These are phyloP conservation scores for Cantharis nigra DNA, from an alignment of 2,888 invertebrate genomes.

Conservation along the genomic window DNA sequence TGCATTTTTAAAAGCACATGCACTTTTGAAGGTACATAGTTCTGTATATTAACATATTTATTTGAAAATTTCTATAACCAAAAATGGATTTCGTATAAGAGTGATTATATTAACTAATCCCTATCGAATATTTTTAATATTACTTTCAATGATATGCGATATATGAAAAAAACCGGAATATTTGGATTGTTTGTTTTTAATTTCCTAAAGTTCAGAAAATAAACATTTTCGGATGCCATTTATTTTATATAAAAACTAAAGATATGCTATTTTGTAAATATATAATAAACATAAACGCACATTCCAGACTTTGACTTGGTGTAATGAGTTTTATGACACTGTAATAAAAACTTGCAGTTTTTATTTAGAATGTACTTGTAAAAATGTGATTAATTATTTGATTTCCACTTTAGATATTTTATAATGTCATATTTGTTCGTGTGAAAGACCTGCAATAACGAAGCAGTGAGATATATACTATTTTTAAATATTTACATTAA, in stretches of 20 bases:
- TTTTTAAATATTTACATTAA: background rate
- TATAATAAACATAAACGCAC: background rate
- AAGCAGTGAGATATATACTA: background rate
- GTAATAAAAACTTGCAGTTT: background rate
- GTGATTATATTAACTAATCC: background rate
- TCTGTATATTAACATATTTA: too few relatives aligned
- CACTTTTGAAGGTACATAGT: background rate
- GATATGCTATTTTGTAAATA: background rate
- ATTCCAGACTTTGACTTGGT: background rate
- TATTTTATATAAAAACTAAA: background rate
- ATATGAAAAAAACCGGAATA: background rate
- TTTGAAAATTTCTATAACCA: background rate
- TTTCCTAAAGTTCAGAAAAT: background rate
- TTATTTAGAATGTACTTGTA: background rate
- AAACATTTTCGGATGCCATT: background rate
- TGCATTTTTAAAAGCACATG: too few relatives aligned
- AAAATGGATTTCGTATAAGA: background rate
- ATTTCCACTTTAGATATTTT: background rate
- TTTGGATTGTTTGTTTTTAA: background rate
- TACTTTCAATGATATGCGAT: background rate
- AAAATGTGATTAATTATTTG: background rate
- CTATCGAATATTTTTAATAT: background rate
- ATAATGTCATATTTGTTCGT: background rate
- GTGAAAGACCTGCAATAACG: background rate
- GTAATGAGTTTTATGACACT: background rate